Evolutionary conservation across 2,888 invertebrate genomes (phyloP), one percentile per base, ranked within the genome.

Genomic region (Epistrophella euchroma): DNA sequence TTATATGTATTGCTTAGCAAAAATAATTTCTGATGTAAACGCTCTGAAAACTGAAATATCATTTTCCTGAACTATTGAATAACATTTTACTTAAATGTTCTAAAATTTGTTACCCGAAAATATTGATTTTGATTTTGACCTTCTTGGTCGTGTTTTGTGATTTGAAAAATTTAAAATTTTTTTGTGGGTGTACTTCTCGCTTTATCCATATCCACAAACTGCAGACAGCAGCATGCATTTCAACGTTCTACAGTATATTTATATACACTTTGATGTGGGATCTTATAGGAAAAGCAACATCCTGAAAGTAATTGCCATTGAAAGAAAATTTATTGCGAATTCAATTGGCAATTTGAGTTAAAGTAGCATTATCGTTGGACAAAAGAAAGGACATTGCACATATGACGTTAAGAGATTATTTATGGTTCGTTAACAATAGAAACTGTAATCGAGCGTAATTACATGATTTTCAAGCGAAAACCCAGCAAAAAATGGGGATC

Each of bases 251-350:
- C 9, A 32, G n/a, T 22, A 15, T n/a, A 28, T 25, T 13, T 22
- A 22, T 11, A 6, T 28, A 9, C 40, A 40, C 15, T 17, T 7
- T 50, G 7, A 52, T 13, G 25, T 56, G 22, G 22, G 3, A 71
- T 37, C 5, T n/a, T 47, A 13, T 11, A 37, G 37, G 22, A 58
- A 19, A 37, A 37, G 72, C 58, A 85, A 73, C 75, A 72, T 76
- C 76, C 75, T 85, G 85, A 75, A 85, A 80, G 76, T 85, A 80
- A 80, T 80, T 85, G 84, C 80, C 76, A 76, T 72, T 85, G 72
- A 80, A 71, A 58, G 50, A 40, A 72, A 80, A 85, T 85, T 80
- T 80, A 85, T 85, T 81, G 72, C 75, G 50, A 80, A 72, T 68
- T 85, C 81, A 81, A 85, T 81, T 85, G 66, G 64, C 58, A 68